Conservation (phyloP, 2,113 vertebrate species). For the Ammodytes dubius region DNA sequence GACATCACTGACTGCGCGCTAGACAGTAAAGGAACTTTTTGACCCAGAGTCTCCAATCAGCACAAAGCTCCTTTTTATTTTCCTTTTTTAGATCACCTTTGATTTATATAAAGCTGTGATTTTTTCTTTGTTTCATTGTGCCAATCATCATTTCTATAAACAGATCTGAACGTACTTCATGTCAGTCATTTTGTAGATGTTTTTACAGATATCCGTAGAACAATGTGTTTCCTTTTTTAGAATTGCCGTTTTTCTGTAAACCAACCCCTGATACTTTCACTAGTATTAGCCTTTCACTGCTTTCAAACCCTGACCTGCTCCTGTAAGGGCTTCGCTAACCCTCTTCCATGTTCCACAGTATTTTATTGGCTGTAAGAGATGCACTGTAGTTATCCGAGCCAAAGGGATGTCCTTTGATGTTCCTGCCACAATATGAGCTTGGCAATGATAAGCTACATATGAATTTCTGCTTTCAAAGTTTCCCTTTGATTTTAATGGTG, state of each 20-base stretch:
- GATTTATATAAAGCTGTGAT: neutral
- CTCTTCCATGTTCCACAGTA: slow-evolving; percentile 18
- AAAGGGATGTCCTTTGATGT: slow-evolving; percentile 63
- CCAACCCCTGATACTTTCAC: neutral
- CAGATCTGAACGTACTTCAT: neutral
- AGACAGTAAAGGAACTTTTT: slow-evolving; percentile 3
- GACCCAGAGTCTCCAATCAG: neutral
- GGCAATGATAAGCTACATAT: slow-evolving; percentile 45
- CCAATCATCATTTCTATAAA: neutral
- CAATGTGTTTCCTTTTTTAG: neutral
- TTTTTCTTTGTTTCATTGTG: neutral
- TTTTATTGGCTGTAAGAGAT: slow-evolving; percentile 46
- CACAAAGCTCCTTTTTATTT: neutral
- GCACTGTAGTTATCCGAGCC: slow-evolving; percentile 37
- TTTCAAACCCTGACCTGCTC: slow-evolving; percentile 31
- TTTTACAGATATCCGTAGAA: neutral
- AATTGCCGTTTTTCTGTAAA: neutral
- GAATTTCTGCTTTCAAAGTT: slow-evolving; percentile 52
- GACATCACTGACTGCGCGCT: neutral
- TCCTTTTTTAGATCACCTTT: neutral
- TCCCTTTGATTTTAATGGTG: slow-evolving; percentile 59
- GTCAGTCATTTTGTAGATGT: neutral
- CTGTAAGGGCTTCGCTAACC: neutral
- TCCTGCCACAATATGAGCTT: slow-evolving; percentile 47
- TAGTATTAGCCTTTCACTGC: slow-evolving; percentile 7